Conservation (phyloP, 2,888 invertebrate species). For the Diaprepes abbreviatus region DNA sequence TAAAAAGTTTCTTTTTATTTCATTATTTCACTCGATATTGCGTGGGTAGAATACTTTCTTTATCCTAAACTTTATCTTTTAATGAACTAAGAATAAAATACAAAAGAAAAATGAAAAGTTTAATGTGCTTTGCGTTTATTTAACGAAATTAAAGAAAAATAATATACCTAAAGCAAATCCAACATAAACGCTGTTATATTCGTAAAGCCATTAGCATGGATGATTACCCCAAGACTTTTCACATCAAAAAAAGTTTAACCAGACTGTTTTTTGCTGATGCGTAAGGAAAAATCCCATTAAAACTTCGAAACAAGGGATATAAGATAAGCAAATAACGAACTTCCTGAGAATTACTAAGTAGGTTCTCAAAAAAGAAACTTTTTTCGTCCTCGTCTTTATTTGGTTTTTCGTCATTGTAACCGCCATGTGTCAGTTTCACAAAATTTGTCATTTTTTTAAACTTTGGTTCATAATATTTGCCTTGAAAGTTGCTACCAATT, state of each 20-base stretch:
- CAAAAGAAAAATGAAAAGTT: not conserved
- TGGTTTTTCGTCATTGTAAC: slow-evolving; percentile 17
- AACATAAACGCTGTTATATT: slow-evolving; percentile 20
- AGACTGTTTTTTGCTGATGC: slow-evolving; percentile 40
- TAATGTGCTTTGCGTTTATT: not conserved
- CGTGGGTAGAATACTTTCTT: no score
- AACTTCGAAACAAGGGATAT: slow-evolving; percentile 45
- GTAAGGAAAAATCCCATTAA: slow-evolving; percentile 46
- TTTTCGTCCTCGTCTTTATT: slow-evolving; percentile 28
- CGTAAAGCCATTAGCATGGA: slow-evolving; percentile 37
- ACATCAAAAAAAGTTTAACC: slow-evolving; percentile 39
- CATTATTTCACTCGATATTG: no score
- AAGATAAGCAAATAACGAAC: slow-evolving; percentile 47
- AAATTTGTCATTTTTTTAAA: no score
- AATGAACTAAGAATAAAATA: not conserved
- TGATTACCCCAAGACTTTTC: slow-evolving; percentile 38
- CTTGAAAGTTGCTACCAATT: no score
- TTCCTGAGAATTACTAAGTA: slow-evolving; percentile 40
- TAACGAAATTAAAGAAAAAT: slow-evolving; percentile 18
- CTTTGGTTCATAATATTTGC: no score
- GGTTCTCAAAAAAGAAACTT: slow-evolving; percentile 24
- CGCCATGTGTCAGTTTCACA: slow-evolving; percentile 19
- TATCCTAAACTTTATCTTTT: no score
- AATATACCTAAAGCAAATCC: slow-evolving; percentile 1
- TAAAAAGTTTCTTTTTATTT: no score